Conservation (phyloP, 1,140 invertebrate genomes). For the Drosophila guanche region DNA sequence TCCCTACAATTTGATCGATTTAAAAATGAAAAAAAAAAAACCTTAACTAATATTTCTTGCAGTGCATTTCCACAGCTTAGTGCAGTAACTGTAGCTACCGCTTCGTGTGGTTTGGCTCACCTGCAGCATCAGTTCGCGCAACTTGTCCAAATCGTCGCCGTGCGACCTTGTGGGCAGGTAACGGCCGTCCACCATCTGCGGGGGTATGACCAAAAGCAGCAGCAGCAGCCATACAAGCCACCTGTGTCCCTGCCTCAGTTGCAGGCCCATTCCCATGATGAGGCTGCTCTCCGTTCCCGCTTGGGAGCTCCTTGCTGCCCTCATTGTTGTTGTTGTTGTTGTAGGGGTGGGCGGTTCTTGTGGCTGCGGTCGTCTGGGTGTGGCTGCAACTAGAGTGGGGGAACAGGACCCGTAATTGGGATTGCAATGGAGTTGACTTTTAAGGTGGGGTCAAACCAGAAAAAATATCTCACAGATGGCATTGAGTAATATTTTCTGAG, state of each 20-base stretch:
- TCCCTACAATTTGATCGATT: too few relatives aligned
- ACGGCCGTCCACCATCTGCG: constrained; percentile 83
- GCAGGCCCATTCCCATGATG: constrained; percentile 30
- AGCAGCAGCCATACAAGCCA: constrained; percentile 58
- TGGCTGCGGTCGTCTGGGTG: constrained; percentile 11
- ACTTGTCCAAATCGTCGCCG: constrained; percentile 85
- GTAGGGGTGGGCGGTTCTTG: constrained; percentile 18
- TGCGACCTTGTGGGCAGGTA: constrained; percentile 86
- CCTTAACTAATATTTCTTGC: too few relatives aligned
- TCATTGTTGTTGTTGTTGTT: constrained; percentile 31
- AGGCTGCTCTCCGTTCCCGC: constrained; percentile 26
- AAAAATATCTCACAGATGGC: constrained; percentile 11
- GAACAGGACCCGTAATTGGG: constrained; percentile 40
- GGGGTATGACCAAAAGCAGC: constrained; percentile 60
- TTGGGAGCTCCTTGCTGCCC: constrained; percentile 26
- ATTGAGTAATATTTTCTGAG: constrained; percentile 22
- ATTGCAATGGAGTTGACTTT: constrained; percentile 34
- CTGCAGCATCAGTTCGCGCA: constrained; percentile 85
- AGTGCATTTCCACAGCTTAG: too few relatives aligned
- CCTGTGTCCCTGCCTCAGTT: constrained; percentile 42
- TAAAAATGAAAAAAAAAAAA: too few relatives aligned
- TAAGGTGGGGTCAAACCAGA: constrained; percentile 50
- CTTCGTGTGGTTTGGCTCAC: constrained; percentile 78
- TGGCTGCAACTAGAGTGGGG: constrained; percentile 21
- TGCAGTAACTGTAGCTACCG: too few relatives aligned